These are phyloP conservation scores for Zonitis immaculata DNA, from an alignment of 2,888 invertebrate genomes.

Conservation along the genomic window DNA sequence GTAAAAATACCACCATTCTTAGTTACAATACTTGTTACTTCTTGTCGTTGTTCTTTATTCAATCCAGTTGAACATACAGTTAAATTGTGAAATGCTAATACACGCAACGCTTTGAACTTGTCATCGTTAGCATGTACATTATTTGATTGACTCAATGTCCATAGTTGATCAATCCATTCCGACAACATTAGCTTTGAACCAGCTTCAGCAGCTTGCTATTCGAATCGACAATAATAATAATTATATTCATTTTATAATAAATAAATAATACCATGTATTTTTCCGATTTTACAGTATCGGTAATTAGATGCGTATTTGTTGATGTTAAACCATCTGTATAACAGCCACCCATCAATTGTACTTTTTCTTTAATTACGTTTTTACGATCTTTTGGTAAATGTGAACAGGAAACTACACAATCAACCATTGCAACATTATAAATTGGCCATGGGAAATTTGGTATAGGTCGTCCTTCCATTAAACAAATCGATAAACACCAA, in stretches of 20 bases:
- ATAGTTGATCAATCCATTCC: conserved; percentile 77
- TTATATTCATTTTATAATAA: too few species aligned
- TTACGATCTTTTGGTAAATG: conserved; percentile 44
- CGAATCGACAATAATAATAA: conserved; percentile 23
- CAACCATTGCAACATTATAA: conserved; percentile 76
- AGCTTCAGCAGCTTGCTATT: conserved; percentile 64
- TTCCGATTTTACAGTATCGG: conserved; percentile 68
- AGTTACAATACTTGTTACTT: conserved; percentile 63
- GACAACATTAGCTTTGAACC: conserved; percentile 70
- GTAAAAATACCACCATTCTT: conserved; percentile 64
- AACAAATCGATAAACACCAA: conserved; percentile 69
- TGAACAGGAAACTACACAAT: conserved; percentile 63
- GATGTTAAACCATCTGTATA: conserved; percentile 60
- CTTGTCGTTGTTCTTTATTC: conserved; percentile 56
- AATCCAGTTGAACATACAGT: conserved; percentile 77
- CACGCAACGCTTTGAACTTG: conserved; percentile 57
- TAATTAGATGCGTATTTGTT: conserved; percentile 75
- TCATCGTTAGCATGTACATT: conserved; percentile 60
- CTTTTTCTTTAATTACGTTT: conserved; percentile 57
- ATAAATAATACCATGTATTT: conserved; percentile 80
- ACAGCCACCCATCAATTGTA: conserved; percentile 74
- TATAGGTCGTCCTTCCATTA: conserved; percentile 65
- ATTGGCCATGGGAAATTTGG: conserved; percentile 73
- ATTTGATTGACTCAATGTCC: conserved; percentile 63
- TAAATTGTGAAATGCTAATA: conserved; percentile 74